A percentile compares a stretch with the other conserved stretches of the same genome.
phyloP scores from a whole-genome alignment of 2,888 invertebrate species.

The Brachylomia viminalis region DNA sequence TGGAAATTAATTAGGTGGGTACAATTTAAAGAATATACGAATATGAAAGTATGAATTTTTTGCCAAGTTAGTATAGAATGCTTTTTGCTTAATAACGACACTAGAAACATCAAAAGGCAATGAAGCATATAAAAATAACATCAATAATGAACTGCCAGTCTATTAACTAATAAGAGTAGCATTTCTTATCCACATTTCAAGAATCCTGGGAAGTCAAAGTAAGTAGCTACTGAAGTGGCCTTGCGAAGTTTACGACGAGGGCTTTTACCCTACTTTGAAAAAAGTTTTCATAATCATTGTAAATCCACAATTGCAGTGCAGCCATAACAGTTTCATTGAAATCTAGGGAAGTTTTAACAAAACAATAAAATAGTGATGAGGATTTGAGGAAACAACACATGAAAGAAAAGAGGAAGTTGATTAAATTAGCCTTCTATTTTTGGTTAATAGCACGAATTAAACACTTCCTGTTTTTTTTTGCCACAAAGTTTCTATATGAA shows the following conservation, averaged over 20 bases:
- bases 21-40: background rate
- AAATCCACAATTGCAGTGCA: slow-evolving; percentile 24
- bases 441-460: background rate
- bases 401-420: background rate
- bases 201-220: slow-evolving; percentile 18
- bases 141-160: background rate
- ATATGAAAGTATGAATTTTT: background rate
- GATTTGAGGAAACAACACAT: background rate
- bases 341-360: background rate
- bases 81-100: background rate
- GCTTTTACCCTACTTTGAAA: slow-evolving; percentile 25
- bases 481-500: background rate
- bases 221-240: slow-evolving; percentile 13
- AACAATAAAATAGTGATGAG: slow-evolving; percentile 15
- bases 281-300: slow-evolving; percentile 50
- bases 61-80: background rate
- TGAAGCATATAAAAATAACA: background rate
- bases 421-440: background rate
- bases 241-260: slow-evolving; percentile 32
- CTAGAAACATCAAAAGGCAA: background rate
- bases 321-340: background rate
- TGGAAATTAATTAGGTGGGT: background rate
- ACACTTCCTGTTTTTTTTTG: background rate
- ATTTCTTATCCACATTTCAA: slow-evolving; percentile 19
- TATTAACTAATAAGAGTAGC: background rate